Evolutionary conservation across 1,140 invertebrate genomes (phyloP).

Genomic region (Maconellicoccus hirsutus): DNA sequence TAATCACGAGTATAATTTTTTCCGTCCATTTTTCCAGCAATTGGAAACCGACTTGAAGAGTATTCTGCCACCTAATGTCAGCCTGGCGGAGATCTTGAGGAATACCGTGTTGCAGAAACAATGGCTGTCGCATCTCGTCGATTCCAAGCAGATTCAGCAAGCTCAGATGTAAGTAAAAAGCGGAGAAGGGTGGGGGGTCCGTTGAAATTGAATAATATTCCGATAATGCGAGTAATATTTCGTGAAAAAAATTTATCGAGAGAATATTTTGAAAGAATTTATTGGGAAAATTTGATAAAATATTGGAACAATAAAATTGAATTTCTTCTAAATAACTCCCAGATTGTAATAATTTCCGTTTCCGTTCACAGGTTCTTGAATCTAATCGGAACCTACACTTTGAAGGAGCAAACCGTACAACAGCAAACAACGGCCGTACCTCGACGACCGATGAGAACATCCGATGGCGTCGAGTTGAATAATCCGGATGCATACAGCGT

Average conservation of each 20-base stretch:
- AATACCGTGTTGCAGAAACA: slow-evolving; percentile 12
- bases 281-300: no score
- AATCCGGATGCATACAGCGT: not conserved
- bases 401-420: not conserved
- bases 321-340: no score
- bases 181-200: no score
- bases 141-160: not conserved
- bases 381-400: not conserved
- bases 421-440: not conserved
- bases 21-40: not conserved
- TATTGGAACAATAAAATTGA: no score
- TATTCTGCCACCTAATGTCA: slow-evolving; percentile 5
- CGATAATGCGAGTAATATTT: no score
- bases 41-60: not conserved
- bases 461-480: not conserved
- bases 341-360: no score
- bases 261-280: no score
- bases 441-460: not conserved
- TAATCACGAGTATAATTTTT: not conserved
- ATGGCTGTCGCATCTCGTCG: slow-evolving; percentile 5
- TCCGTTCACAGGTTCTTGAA: not conserved
- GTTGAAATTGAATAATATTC: no score
- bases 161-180: not conserved
- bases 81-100: not conserved
- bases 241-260: no score